phyloP scores from a whole-genome alignment of 2,797 vertebrate genomes.

The Onychomys arenicola region DNA sequence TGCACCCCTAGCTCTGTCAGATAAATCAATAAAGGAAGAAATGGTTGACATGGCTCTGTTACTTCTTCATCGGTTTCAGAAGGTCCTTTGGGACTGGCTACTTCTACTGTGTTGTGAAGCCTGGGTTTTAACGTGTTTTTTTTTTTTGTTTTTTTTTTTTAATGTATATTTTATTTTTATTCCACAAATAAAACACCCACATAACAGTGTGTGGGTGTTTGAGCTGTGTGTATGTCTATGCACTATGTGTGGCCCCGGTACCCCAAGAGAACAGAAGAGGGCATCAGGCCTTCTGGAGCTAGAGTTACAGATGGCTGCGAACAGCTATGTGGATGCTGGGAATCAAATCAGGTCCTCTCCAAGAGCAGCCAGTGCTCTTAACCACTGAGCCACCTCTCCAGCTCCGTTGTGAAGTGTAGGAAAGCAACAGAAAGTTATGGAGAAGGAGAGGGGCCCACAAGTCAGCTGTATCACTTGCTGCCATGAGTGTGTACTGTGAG shows the following conservation, averaged over 20 bases:
- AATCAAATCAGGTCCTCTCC: background rate
- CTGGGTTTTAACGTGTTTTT: background rate
- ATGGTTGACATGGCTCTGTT: accelerated
- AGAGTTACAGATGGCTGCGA: background rate
- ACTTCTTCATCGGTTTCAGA: background rate
- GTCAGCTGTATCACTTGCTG: background rate
- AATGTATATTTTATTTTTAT: too few relatives aligned
- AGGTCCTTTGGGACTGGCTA: background rate
- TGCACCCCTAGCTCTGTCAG: background rate
- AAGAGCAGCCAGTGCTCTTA: background rate
- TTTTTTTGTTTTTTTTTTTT: background rate
- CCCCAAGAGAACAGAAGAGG: background rate
- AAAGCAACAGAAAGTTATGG: background rate
- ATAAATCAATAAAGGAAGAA: too few relatives aligned
- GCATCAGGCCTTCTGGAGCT: background rate
- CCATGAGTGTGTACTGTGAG: background rate
- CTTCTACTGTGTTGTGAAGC: background rate
- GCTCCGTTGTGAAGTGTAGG: background rate
- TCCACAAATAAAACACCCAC: too few relatives aligned
- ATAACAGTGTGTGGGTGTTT: background rate
- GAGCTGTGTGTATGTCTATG: background rate
- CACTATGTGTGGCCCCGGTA: background rate
- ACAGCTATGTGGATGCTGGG: background rate
- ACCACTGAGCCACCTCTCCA: background rate
- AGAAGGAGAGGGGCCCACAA: accelerated